Conservation (phyloP, 2,888 invertebrate genomes). For the Drosophila tanythrix region DNA sequence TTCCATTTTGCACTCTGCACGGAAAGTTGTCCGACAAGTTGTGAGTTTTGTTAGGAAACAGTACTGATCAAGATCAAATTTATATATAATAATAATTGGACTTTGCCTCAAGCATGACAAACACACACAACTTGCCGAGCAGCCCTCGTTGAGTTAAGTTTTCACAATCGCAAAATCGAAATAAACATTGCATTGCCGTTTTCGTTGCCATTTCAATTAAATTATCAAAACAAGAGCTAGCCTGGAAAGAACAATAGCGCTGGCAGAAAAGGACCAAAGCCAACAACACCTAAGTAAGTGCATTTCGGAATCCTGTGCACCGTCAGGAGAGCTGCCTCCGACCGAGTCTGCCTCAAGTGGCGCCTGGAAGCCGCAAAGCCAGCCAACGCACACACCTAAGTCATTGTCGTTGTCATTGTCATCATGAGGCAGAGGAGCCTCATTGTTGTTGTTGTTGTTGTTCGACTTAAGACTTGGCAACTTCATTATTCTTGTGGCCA, state of each 20-base stretch:
- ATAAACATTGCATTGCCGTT: conserved; percentile 66
- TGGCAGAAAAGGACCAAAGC: conserved; percentile 26
- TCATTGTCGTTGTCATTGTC: conserved; percentile 53
- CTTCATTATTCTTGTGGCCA: conserved; percentile 76
- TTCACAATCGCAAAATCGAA: conserved; percentile 42
- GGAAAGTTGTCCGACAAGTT: conserved; percentile 5
- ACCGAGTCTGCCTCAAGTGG: conserved; percentile 17
- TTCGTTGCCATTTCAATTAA: conserved; percentile 73
- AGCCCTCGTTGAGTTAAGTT: conserved; percentile 20
- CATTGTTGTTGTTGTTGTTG: conserved; percentile 41
- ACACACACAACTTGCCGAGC: neutral
- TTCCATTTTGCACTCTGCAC: conserved; percentile 1
- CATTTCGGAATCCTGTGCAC: conserved; percentile 47
- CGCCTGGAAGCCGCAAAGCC: conserved; percentile 48
- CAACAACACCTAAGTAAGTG: conserved; percentile 71
- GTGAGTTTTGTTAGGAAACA: neutral
- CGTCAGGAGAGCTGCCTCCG: neutral
- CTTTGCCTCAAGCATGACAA: neutral
- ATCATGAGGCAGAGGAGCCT: conserved; percentile 3
- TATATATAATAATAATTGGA: too few species aligned
- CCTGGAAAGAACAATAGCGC: conserved; percentile 67
- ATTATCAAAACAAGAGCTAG: conserved; percentile 71
- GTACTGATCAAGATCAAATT: neutral
- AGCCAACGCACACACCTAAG: conserved; percentile 59
- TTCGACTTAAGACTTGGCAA: conserved; percentile 75